Conservation (phyloP, 2,113 vertebrate species). For the Morone saxatilis region DNA sequence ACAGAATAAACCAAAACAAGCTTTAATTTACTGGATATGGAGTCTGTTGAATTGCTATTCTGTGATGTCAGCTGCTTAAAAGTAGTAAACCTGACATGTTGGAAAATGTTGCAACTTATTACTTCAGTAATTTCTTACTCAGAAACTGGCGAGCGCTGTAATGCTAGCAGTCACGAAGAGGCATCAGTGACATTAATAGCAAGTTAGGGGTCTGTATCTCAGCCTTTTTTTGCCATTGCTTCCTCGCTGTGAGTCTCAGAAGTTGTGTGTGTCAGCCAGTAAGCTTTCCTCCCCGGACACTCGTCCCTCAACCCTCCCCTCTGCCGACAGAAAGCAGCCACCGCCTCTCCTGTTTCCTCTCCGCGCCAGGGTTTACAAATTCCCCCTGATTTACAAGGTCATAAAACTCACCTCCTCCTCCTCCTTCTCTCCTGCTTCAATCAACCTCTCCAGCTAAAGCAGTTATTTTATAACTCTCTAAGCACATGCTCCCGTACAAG, state of each 20-base stretch:
- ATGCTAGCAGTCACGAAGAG: not conserved
- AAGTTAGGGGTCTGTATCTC: not conserved
- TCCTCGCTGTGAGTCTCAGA: not conserved
- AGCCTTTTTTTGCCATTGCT: not conserved
- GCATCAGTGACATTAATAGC: not conserved
- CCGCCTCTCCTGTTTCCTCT: conserved; percentile 61
- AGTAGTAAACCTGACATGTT: not conserved
- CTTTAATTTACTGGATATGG: not conserved
- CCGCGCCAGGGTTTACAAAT: conserved; percentile 69
- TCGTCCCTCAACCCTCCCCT: conserved; percentile 37
- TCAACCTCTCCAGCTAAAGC: conserved; percentile 62
- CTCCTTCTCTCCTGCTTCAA: conserved; percentile 49
- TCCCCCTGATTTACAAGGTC: conserved; percentile 77
- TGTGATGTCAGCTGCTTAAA: not conserved
- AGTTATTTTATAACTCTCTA: conserved; percentile 57
- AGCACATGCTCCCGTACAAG: conserved; percentile 34
- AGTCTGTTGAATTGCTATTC: not conserved
- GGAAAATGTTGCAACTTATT: not conserved
- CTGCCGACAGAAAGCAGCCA: conserved; percentile 23
- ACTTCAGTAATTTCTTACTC: no score
- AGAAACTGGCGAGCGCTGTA: not conserved
- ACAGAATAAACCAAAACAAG: not conserved
- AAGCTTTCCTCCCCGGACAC: conserved; percentile 1
- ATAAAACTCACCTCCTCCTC: conserved; percentile 64
- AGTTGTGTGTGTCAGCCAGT: not conserved